Base-by-base conservation (phyloP, 2,797 vertebrate species). In the Ciconia nigra region DNA sequence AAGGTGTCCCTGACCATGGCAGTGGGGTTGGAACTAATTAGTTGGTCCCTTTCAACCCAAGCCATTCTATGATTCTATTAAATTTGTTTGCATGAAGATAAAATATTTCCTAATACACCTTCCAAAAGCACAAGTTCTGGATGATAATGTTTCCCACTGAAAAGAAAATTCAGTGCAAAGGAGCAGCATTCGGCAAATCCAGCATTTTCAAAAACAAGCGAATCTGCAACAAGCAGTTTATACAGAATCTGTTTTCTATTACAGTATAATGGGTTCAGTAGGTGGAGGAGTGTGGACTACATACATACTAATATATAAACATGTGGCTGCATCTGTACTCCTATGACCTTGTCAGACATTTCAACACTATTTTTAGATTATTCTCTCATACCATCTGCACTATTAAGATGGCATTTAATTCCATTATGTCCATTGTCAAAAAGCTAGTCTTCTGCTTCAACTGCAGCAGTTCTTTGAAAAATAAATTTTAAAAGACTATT, bases 351-450 rank as follows among this genome's bases (percentile, higher is more conserved):
- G 89, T 63, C 91, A 91, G 65, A 84, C 51, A 90, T 95, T 96
- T 89, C 87, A 90, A n/a, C n/a, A 31, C 29, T 46, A 94, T 96
- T 96, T 96, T 97, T 97, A 96, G 90, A 90, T 86, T 76, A 92
- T 78, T 87, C 59, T 67, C 69, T 95, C 89, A 94, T 52, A 91
- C 51, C 81, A 87, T 49, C 31, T 81, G 63, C 42, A 84, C 66
- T 33, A 62, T 52, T 87, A 79, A 37, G n/a, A 61, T 44, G 42
- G 77, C 42, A 78, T 71, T 92, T 88, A 51, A 91, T 92, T 91
- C 70, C 57, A 62, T 65, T 83, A 66, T 54, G 31, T 19, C 65
- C 33, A 63, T 10, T 92, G 72, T 93, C 39, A 83, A 73, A 94
- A 96, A 77, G 28, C 14, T 61, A 25, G 46, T 49, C 70, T 51